Percentiles rank a stretch among this genome's conserved stretches.
Evolutionary conservation across 2,113 vertebrate species (phyloP).

Genomic region (Neofelis nebulosa): DNA sequence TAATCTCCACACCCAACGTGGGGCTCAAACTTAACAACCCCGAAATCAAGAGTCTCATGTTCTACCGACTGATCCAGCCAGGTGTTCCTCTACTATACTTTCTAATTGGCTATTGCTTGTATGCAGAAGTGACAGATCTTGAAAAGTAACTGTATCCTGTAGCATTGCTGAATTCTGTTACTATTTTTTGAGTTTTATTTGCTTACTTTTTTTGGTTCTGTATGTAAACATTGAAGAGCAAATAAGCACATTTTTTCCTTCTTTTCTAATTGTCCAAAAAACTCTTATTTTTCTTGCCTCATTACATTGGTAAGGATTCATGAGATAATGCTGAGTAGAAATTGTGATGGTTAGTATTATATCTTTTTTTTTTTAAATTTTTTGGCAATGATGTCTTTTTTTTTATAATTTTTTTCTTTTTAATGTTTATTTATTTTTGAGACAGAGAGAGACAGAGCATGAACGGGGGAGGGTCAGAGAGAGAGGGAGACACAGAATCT

Average conservation of each 20-base stretch:
- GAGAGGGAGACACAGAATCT: too few species aligned
- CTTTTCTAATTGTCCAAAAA: neutral
- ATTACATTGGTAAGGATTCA: neutral
- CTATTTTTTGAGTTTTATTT: constrained; percentile 2
- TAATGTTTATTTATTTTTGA: too few species aligned
- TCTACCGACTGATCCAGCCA: neutral
- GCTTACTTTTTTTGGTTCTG: constrained; percentile 22
- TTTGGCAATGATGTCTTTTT: too few species aligned
- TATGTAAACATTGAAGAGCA: neutral
- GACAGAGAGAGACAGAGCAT: too few species aligned
- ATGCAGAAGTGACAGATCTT: neutral
- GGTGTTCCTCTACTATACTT: neutral
- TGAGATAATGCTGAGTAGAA: neutral
- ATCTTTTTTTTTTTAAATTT: neutral
- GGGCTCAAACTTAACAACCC: neutral
- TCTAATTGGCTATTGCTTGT: neutral
- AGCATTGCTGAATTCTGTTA: neutral
- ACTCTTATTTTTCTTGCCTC: neutral
- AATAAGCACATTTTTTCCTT: neutral
- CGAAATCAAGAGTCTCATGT: neutral
- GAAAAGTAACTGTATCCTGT: neutral
- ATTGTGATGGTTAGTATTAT: neutral
- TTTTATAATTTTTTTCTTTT: too few species aligned
- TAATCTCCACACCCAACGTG: neutral
- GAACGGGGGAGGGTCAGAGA: too few species aligned